Percentiles rank a stretch among this genome's conserved stretches.
These are phyloP conservation scores for Petrocephalus microphthalmus DNA, from an alignment of 2,113 vertebrate genomes.

Conservation along the genomic window DNA sequence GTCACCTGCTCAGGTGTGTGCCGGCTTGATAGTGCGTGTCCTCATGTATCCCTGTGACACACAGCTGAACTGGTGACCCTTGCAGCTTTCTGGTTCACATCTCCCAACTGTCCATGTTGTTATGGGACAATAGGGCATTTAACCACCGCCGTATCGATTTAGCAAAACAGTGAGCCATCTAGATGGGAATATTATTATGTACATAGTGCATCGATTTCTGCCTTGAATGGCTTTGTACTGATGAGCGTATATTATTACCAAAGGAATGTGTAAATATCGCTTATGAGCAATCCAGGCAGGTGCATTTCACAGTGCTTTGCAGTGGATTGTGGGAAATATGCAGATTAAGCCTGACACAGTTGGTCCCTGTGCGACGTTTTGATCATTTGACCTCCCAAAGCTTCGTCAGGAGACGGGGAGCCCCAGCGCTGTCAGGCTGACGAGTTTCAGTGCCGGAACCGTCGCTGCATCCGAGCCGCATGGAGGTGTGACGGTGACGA, in stretches of 20 bases:
- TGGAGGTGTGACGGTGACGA: constrained; percentile 80
- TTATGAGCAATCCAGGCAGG: background rate
- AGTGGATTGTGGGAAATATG: background rate
- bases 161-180: background rate
- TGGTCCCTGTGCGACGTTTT: background rate
- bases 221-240: background rate
- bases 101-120: background rate
- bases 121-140: background rate
- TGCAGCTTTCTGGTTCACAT: background rate
- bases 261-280: background rate
- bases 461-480: constrained; percentile 68
- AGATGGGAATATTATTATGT: background rate
- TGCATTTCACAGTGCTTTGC: background rate
- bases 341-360: background rate
- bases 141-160: background rate
- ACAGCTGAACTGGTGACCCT: background rate
- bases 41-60: background rate
- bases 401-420: constrained; percentile 52
- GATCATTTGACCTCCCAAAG: constrained; percentile 39
- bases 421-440: constrained; percentile 60
- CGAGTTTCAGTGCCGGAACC: constrained; percentile 74
- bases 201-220: background rate
- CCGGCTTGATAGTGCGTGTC: background rate
- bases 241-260: background rate
- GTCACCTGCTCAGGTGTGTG: constrained; percentile 70